Evolutionary conservation across 2,797 vertebrate species (phyloP).

Genomic region (Parauchenoglanis punctatus): DNA sequence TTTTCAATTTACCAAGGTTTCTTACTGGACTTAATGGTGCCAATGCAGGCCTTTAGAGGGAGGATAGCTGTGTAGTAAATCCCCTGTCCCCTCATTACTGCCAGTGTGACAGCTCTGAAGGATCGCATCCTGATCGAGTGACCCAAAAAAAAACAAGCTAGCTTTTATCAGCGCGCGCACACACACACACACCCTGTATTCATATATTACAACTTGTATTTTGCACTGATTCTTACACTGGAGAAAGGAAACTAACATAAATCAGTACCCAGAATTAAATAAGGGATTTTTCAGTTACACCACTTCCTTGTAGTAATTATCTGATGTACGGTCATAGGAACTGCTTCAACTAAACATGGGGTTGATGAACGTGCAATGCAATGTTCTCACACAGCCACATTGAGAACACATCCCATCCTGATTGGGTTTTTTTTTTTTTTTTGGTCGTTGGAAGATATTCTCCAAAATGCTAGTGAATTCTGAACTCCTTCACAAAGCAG

Average conservation of each 20-base stretch:
- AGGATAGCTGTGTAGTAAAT: background rate
- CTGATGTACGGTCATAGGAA: background rate
- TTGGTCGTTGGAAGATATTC: background rate
- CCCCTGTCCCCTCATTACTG: background rate
- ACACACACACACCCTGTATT: background rate
- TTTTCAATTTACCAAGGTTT: background rate
- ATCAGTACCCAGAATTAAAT: background rate
- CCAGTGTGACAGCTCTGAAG: background rate
- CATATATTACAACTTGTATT: background rate
- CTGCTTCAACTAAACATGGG: background rate
- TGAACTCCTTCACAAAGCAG: background rate
- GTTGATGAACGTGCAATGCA: no score
- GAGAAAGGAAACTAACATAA: background rate
- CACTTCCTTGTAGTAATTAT: background rate
- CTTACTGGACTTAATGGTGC: background rate
- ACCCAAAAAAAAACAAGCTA: background rate
- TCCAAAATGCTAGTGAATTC: background rate
- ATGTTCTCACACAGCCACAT: background rate
- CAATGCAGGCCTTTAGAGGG: background rate
- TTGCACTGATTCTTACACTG: background rate
- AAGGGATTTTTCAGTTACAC: background rate
- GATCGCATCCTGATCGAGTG: background rate
- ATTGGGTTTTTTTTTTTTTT: background rate
- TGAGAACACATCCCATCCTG: background rate
- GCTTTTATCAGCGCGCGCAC: background rate